These are phyloP conservation scores for Heliothis virescens DNA, from an alignment of 1,140 invertebrate species.

Conservation along the genomic window DNA sequence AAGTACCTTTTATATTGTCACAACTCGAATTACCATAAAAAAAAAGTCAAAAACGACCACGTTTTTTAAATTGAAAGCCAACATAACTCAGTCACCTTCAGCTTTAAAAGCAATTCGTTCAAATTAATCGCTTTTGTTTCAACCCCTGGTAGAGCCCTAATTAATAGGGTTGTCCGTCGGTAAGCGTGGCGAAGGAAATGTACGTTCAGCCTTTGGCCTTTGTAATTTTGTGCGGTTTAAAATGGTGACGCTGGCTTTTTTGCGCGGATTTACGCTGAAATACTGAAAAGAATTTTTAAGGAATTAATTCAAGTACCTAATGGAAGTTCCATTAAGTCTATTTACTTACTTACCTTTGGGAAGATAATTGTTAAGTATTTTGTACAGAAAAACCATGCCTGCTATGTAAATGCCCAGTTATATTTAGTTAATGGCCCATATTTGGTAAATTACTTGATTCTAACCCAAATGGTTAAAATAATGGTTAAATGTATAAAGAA, in stretches of 20 bases:
- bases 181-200: slow-evolving; percentile 19
- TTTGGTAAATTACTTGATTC: no score
- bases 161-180: slow-evolving; percentile 44
- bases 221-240: slow-evolving; percentile 23
- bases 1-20: not conserved
- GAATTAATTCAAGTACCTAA: not conserved
- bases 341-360: not conserved
- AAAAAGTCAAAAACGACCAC: not conserved
- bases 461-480: no score
- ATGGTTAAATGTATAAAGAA: no score
- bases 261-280: not conserved
- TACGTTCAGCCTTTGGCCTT: slow-evolving; percentile 2
- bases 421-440: no score
- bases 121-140: slow-evolving; percentile 37
- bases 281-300: not conserved
- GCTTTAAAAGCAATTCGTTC: slow-evolving; percentile 1
- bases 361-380: no score
- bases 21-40: not conserved
- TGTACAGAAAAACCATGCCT: no score
- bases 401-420: no score
- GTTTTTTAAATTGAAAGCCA: not conserved
- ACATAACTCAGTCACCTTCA: not conserved
- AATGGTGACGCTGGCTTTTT: slow-evolving; percentile 17
- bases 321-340: not conserved
- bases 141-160: slow-evolving; percentile 32